A percentile compares a stretch with the other conserved stretches of the same genome.
phyloP scores from a whole-genome alignment of 2,888 invertebrate genomes.

The Lasiommata megera region DNA sequence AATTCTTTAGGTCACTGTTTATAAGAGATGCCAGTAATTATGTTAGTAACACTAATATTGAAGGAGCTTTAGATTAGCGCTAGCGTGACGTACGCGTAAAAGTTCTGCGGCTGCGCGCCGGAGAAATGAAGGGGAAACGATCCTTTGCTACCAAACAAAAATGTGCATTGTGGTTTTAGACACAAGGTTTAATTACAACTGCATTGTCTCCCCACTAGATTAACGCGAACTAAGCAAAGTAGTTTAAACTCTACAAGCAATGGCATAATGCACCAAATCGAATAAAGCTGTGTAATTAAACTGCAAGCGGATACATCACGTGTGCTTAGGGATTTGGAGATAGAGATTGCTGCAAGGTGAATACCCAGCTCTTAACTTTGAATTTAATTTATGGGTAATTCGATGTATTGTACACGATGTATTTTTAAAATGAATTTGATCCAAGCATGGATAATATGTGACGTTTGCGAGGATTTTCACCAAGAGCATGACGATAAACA shows the following conservation, averaged over 20 bases:
- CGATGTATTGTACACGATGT: conserved; percentile 17
- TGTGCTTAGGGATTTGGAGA: conserved; percentile 52
- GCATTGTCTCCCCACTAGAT: conserved; percentile 51
- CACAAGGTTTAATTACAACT: conserved; percentile 55
- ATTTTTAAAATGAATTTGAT: not conserved
- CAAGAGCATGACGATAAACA: too few relatives aligned
- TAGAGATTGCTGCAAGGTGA: conserved; percentile 63
- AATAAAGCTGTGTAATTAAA: conserved; percentile 34
- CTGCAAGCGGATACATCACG: conserved; percentile 63
- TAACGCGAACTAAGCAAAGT: conserved; percentile 34
- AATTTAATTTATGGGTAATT: conserved; percentile 29
- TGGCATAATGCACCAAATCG: conserved; percentile 32
- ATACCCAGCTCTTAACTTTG: conserved; percentile 51
- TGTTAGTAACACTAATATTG: conserved; percentile 23
- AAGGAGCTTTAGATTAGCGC: conserved; percentile 50
- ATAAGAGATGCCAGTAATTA: conserved; percentile 14
- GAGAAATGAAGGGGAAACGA: conserved; percentile 42
- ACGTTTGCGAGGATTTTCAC: not conserved
- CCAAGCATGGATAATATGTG: not conserved
- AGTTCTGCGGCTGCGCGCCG: conserved; percentile 74
- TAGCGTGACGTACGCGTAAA: conserved; percentile 65
- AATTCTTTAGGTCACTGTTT: conserved; percentile 1
- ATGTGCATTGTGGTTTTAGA: conserved; percentile 56
- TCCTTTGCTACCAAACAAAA: conserved; percentile 51
- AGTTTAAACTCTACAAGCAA: conserved; percentile 9